Evolutionary conservation across 2,113 vertebrate species (phyloP).

Genomic region (Arvicanthis niloticus): DNA sequence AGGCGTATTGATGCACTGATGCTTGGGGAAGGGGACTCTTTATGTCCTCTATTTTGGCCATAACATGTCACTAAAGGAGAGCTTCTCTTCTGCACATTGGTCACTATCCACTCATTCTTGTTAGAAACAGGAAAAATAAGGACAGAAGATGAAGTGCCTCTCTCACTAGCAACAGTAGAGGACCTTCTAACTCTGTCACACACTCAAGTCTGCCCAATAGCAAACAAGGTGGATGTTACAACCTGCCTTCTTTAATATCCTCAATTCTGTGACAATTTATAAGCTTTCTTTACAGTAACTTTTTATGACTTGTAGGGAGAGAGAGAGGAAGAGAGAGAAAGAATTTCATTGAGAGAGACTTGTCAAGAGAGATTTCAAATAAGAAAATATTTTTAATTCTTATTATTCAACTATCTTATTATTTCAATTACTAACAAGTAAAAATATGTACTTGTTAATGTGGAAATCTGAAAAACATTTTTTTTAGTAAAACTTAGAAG

Average conservation of each 20-base stretch:
- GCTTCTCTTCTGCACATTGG: background rate
- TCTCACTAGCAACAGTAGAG: background rate
- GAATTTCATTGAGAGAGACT: slow-evolving; percentile 31
- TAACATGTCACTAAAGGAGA: background rate
- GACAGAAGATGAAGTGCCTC: background rate
- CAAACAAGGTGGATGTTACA: slow-evolving; percentile 21
- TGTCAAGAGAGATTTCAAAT: slow-evolving; percentile 26
- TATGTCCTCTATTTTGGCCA: background rate
- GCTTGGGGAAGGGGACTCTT: background rate
- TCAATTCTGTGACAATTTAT: background rate
- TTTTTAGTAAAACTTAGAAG: slow-evolving; percentile 23
- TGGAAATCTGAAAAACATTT: slow-evolving; percentile 26
- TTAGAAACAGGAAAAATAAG: slow-evolving; percentile 11
- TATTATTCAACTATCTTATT: no score
- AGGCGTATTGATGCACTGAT: background rate
- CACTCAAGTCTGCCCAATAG: background rate
- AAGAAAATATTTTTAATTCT: background rate
- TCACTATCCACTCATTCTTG: background rate
- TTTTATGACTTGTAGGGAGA: background rate
- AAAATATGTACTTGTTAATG: slow-evolving; percentile 33
- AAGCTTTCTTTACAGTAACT: slow-evolving; percentile 39
- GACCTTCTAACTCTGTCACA: background rate
- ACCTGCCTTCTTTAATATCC: slow-evolving; percentile 12
- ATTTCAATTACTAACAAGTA: background rate
- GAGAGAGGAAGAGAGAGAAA: background rate